Percentiles rank a stretch among this genome's conserved stretches.
phyloP scores from a whole-genome alignment of 2,888 invertebrate genomes.

The Ptychoptera contaminata region DNA sequence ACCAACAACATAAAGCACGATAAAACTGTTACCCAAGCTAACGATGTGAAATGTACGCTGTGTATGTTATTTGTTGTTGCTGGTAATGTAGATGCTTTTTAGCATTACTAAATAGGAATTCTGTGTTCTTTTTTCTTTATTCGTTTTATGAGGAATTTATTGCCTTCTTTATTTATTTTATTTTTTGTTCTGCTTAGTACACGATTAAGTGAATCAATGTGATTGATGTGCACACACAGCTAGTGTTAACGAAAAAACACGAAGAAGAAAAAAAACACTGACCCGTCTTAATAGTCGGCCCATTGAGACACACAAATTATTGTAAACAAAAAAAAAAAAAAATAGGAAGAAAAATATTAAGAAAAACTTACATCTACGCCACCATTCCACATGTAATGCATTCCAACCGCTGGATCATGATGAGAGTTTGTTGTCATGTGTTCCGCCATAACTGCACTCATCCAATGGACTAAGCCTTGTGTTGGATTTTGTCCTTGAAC shows the following conservation, averaged over 20 bases:
- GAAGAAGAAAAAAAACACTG: constrained; percentile 8
- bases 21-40: too few relatives aligned
- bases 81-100: too few relatives aligned
- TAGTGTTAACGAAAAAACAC: neutral
- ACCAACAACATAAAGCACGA: too few relatives aligned
- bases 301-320: constrained; percentile 8
- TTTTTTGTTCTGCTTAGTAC: too few relatives aligned
- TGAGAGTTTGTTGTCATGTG: constrained; percentile 74
- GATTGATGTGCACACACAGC: neutral
- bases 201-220: neutral
- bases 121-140: too few relatives aligned
- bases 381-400: constrained; percentile 34
- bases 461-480: constrained; percentile 84
- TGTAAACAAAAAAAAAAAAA: neutral
- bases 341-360: neutral
- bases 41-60: too few relatives aligned
- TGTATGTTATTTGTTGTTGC: too few relatives aligned
- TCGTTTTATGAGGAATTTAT: too few relatives aligned
- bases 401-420: constrained; percentile 37
- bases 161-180: neutral
- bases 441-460: constrained; percentile 87
- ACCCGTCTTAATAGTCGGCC: constrained; percentile 11
- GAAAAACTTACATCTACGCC: constrained; percentile 29
- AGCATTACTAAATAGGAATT: too few relatives aligned
- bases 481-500: constrained; percentile 45